Evolutionary conservation across 2,113 vertebrate species (phyloP).

Genomic region (Sinocyclocheilus anophthalmus): DNA sequence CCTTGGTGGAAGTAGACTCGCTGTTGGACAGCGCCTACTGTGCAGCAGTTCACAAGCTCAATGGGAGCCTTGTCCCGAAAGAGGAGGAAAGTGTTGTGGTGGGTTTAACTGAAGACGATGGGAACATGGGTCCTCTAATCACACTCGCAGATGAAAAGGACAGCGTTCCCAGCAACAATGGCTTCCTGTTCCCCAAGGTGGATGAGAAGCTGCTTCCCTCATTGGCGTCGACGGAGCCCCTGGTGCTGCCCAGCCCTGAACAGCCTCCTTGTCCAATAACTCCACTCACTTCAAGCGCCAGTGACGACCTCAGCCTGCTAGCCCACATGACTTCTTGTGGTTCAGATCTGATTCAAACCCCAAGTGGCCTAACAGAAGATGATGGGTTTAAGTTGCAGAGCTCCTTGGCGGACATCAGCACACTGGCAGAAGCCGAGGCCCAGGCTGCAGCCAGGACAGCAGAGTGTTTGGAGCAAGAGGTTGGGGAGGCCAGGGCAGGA

Average conservation of each 20-base stretch:
- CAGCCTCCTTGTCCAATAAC: constrained; percentile 68
- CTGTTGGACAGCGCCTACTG: constrained; percentile 94
- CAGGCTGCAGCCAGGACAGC: constrained; percentile 79
- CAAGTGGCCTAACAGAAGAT: constrained; percentile 76
- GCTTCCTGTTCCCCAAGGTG: constrained; percentile 95
- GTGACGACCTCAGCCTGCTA: constrained; percentile 92
- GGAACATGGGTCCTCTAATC: constrained; percentile 93
- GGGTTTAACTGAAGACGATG: constrained; percentile 76
- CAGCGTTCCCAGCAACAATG: constrained; percentile 85
- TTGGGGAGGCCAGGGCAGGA: constrained; percentile 79
- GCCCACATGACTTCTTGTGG: constrained; percentile 88
- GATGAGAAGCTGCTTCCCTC: constrained; percentile 96
- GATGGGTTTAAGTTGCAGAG: constrained; percentile 76
- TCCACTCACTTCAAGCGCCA: constrained; percentile 83
- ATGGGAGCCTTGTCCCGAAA: constrained; percentile 85
- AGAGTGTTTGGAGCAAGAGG: constrained; percentile 79
- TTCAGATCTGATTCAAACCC: constrained; percentile 83
- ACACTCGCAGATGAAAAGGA: constrained; percentile 97
- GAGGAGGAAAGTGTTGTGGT: constrained; percentile 76
- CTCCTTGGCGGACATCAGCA: constrained; percentile 86
- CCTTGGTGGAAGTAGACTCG: constrained; percentile 93
- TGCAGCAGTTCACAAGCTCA: constrained; percentile 93
- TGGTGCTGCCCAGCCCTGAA: constrained; percentile 85
- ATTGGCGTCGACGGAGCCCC: constrained; percentile 85
- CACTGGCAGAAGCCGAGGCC: constrained; percentile 76